A percentile compares a stretch with the other conserved stretches of the same genome.
phyloP scores from a whole-genome alignment of 2,888 invertebrate species.

The Acanthosepion esculentum region DNA sequence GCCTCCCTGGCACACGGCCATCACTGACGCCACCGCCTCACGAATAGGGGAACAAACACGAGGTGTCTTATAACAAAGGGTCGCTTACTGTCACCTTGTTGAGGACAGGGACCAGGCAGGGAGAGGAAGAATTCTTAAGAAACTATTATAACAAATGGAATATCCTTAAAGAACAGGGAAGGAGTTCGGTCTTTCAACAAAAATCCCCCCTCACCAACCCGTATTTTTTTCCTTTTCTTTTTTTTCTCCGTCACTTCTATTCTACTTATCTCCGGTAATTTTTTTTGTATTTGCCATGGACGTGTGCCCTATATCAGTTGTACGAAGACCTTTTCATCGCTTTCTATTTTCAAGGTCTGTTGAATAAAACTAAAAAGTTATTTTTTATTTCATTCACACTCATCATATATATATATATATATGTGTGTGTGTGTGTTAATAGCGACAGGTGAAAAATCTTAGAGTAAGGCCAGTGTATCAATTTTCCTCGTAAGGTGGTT shows the following conservation, averaged over 20 bases:
- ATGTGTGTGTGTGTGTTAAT: neutral
- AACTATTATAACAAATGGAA: neutral
- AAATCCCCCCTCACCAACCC: neutral
- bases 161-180: neutral
- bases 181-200: neutral
- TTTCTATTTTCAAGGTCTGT: neutral
- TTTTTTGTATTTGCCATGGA: neutral
- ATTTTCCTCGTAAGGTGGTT: neutral
- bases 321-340: neutral
- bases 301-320: neutral
- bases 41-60: neutral
- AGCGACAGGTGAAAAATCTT: neutral
- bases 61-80: neutral
- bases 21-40: neutral
- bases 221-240: neutral
- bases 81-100: neutral
- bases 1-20: neutral
- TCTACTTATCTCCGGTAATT: neutral
- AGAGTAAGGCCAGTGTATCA: neutral
- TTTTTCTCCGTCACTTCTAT: too few species aligned
- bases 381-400: neutral
- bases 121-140: neutral
- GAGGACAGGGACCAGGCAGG: neutral
- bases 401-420: neutral
- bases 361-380: neutral